A percentile compares a stretch with the other conserved stretches of the same genome.
These are phyloP conservation scores for Enteromius viviparus DNA, from an alignment of 2,797 vertebrate species.

Conservation along the genomic window DNA sequence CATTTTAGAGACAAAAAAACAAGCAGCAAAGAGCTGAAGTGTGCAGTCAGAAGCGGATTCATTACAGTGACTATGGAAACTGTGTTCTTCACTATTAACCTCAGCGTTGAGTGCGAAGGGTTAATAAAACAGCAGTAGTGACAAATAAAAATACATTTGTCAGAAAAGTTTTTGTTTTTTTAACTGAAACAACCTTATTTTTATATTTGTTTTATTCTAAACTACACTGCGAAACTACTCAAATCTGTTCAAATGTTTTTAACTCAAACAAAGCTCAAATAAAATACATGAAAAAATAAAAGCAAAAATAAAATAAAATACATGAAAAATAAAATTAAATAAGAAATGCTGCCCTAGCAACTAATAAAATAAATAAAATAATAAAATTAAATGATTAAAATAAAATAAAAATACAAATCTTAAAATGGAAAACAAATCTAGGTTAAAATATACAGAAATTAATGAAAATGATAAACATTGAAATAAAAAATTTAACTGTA, in stretches of 20 bases:
- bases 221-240: neutral
- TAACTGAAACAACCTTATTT: too few relatives aligned
- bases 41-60: slow-evolving; percentile 54
- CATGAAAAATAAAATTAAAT: neutral
- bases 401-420: too few relatives aligned
- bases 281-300: neutral
- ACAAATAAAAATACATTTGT: slow-evolving; percentile 5
- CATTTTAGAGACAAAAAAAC: neutral
- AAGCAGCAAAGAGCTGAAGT: slow-evolving; percentile 39
- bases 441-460: neutral
- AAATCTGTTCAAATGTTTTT: neutral
- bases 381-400: too few relatives aligned
- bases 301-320: neutral
- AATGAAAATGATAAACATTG: neutral
- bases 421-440: too few relatives aligned
- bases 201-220: neutral
- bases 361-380: neutral
- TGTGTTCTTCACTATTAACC: slow-evolving; percentile 26
- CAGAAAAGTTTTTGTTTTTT: neutral
- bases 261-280: neutral
- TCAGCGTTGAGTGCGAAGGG: slow-evolving; percentile 6
- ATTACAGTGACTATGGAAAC: slow-evolving; percentile 57
- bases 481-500: neutral
- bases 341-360: neutral
- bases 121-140: neutral